Base-by-base conservation (phyloP, 2,113 vertebrate species). In the Seriola quinqueradiata region DNA sequence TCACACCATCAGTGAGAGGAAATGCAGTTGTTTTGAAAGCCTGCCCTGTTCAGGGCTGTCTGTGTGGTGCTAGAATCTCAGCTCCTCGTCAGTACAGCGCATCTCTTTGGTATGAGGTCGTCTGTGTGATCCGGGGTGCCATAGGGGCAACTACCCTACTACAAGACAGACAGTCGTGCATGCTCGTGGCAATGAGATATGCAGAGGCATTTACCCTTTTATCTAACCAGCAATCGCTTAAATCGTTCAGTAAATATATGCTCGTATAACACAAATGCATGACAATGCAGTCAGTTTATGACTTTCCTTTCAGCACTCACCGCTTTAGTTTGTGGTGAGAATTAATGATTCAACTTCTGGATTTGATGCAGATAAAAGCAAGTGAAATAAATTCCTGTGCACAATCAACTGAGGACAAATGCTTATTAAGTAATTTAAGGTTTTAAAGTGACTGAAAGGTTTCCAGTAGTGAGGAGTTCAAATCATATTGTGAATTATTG, bases 91-190 rank as follows among this genome's bases (percentile, higher is more conserved):
- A 77, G 89, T 65, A 75, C 87, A 80, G 90, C 82, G 5, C 89
- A 94, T 94, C 88, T 91, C 82, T 93, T 58, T 89, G 86, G 88
- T 78, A 93, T 94, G 93, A 94, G 88, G 83, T 89, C 78, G 72
- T 81, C 81, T 77, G 68, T 79, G 75, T 87, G 75, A 92, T 86
- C 88, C 25, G 14, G 77, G 70, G 63, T 73, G 77, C 71, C 85
- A 95, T 93, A 89, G 63, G 91, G 92, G 90, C 86, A 81, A 58
- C 44, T 21, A 63, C 70, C 79, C 66, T 40, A 58, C 70, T 13
- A 16, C 5, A 52, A 84, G 70, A 82, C 66, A 93, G 81, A 87
- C 79, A 82, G 86, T 67, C 70, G 61, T 65, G 72, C 86, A 72
- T 72, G 84, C 82, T 79, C 77, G 65, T 70, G 82, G 78, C 63